Percentiles rank a stretch among this genome's conserved stretches.
Conservation (phyloP, 2,888 invertebrate genomes). For the Norana najaformis region DNA sequence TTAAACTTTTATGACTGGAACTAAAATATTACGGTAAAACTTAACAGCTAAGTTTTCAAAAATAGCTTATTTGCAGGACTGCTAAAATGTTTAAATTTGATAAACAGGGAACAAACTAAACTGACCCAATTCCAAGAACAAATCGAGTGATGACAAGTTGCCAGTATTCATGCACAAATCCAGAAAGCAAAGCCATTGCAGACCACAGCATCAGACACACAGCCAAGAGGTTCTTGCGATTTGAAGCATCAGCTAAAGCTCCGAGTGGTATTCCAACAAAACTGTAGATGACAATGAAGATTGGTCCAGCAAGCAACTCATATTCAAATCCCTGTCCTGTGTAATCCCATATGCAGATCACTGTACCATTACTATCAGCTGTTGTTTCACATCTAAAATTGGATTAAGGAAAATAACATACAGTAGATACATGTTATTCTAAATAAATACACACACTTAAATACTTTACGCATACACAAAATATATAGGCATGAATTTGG, state of each 20-base stretch:
- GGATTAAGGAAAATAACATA: too few species aligned
- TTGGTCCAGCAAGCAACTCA: constrained; percentile 88
- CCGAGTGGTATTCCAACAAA: constrained; percentile 84
- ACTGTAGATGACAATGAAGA: constrained; percentile 88
- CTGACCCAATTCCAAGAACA: constrained; percentile 75
- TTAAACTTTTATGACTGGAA: too few species aligned
- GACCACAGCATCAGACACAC: constrained; percentile 74
- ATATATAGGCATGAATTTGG: too few species aligned
- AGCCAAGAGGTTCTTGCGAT: constrained; percentile 72
- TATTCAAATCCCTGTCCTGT: constrained; percentile 89
- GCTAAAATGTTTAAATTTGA: neutral
- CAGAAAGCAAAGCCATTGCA: constrained; percentile 81
- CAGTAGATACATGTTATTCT: too few species aligned
- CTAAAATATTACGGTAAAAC: too few species aligned
- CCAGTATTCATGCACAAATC: constrained; percentile 83
- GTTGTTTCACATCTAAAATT: neutral
- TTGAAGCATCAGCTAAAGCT: constrained; percentile 69
- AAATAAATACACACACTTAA: too few species aligned
- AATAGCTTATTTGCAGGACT: too few species aligned
- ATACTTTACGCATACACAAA: too few species aligned
- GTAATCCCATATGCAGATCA: constrained; percentile 88
- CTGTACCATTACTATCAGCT: constrained; percentile 57
- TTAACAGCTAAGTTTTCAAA: too few species aligned
- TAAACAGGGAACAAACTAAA: neutral
- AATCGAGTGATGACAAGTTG: constrained; percentile 83